Base-by-base conservation (phyloP, 2,113 vertebrate genomes). In the Scatophagus argus region DNA sequence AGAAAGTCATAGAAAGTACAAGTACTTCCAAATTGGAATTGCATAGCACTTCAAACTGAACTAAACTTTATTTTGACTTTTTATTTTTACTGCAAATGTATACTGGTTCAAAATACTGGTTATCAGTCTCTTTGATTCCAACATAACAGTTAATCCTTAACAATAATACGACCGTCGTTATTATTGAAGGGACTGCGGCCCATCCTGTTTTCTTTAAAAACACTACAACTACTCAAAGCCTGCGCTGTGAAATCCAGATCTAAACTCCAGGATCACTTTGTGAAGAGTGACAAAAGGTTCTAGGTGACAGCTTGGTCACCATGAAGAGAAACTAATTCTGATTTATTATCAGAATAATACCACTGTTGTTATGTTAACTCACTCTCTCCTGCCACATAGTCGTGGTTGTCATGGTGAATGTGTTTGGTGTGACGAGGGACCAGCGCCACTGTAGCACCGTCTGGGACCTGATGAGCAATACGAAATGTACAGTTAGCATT, bases 301-400 rank as follows among this genome's bases (percentile, higher is more conserved):
- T 38, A 38, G 41, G 5, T 21, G n/a, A 2, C 39, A 46, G 34
- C 19, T 25, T 36, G 36, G 39, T 68, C 17, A 27, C 34, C 19
- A 19, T 2, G n/a, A 49, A 6, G 9, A 68, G 9, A 73, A 44
- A 23, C 1, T 46, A 7, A 19, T 51, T 43, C 6, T 31, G 0
- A 23, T 27, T 29, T 5, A 23, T 44, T 11, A 32, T 23, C 2
- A 21, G 8, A 32, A 29, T 6, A 38, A 29, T 1, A 8, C 10
- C 8, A 16, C 8, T 27, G 12, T 46, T 60, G 8, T 49, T 34
- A 21, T n/a, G 14, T 39, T 2, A 21, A 96, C 97, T 98, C 88
- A 99, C 98, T 97, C 87, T 99, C 98, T 93, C 97, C 97, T 29
- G 97, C 96, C 51, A 98, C 92, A 34, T 98, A 99, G 88, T 99